Conservation (phyloP, 1,140 invertebrate genomes). For the Stenopsyche tienmushanensis region DNA sequence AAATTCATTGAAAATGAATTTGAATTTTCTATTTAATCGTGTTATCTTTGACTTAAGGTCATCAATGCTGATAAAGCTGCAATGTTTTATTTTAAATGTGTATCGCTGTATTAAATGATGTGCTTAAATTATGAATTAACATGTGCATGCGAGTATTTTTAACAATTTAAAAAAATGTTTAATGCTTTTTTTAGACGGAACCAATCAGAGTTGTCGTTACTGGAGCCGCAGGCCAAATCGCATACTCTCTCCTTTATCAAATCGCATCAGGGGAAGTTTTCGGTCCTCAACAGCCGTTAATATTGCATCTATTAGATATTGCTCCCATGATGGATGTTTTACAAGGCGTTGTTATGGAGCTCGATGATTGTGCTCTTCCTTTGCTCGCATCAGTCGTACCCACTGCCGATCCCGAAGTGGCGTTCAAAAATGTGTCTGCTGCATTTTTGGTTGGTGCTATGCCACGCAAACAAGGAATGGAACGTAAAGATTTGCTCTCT, state of each 20-base stretch:
- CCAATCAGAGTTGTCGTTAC: slow-evolving; percentile 94
- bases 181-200: slow-evolving; percentile 65
- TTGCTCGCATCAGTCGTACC: slow-evolving; percentile 81
- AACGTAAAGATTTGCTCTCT: slow-evolving; percentile 91
- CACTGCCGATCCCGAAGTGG: slow-evolving; percentile 83
- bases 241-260: slow-evolving; percentile 93
- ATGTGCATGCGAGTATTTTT: too few species aligned
- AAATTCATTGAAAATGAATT: too few species aligned
- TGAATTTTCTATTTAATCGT: too few species aligned
- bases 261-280: slow-evolving; percentile 97
- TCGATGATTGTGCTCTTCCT: slow-evolving; percentile 95
- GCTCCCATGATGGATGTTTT: slow-evolving; percentile 92
- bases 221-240: slow-evolving; percentile 98
- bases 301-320: slow-evolving; percentile 93
- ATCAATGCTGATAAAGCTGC: too few species aligned
- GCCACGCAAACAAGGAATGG: slow-evolving; percentile 98
- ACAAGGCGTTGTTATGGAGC: slow-evolving; percentile 96
- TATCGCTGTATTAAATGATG: too few species aligned
- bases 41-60: too few species aligned
- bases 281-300: slow-evolving; percentile 85
- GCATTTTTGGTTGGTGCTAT: slow-evolving; percentile 99
- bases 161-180: slow-evolving; percentile 8
- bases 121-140: too few species aligned
- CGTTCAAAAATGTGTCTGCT: slow-evolving; percentile 94
- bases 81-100: too few species aligned